Conservation (phyloP, 2,113 vertebrate genomes). For the Macrotus californicus region DNA sequence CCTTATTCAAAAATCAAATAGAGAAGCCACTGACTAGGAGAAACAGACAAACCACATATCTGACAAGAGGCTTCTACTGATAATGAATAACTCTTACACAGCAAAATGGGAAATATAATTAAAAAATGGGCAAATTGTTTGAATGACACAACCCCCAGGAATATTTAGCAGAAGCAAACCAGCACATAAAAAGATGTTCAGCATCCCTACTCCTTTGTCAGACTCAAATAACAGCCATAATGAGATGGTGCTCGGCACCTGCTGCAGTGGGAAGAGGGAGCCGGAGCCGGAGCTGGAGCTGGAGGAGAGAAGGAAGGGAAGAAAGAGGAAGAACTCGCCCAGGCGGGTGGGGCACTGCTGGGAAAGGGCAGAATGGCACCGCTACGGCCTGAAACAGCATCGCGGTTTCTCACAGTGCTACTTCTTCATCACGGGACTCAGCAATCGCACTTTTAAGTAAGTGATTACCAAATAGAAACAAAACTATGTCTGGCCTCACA, state of each 20-base stretch:
- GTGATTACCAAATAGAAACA: neutral
- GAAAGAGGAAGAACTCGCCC: neutral
- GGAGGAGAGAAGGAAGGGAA: neutral
- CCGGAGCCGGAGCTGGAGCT: neutral
- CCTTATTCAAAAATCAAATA: neutral
- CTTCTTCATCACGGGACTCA: neutral
- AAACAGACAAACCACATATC: neutral
- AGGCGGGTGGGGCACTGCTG: no score
- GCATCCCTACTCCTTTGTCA: neutral
- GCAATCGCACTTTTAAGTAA: neutral
- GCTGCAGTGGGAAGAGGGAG: neutral
- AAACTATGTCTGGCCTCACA: neutral
- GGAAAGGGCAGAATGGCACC: neutral
- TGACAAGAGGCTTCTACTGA: neutral
- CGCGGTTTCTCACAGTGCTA: neutral
- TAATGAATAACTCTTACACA: neutral
- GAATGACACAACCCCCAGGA: neutral
- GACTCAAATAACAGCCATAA: neutral
- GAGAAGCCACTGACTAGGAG: neutral
- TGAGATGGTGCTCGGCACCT: neutral
- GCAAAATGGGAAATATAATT: no score
- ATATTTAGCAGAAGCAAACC: neutral
- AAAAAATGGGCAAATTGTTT: neutral
- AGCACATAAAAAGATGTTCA: neutral
- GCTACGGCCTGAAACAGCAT: neutral